A percentile compares a stretch with the other conserved stretches of the same genome.
These are phyloP conservation scores for Sternotherus odoratus DNA, from an alignment of 2,797 vertebrate genomes.

Conservation along the genomic window DNA sequence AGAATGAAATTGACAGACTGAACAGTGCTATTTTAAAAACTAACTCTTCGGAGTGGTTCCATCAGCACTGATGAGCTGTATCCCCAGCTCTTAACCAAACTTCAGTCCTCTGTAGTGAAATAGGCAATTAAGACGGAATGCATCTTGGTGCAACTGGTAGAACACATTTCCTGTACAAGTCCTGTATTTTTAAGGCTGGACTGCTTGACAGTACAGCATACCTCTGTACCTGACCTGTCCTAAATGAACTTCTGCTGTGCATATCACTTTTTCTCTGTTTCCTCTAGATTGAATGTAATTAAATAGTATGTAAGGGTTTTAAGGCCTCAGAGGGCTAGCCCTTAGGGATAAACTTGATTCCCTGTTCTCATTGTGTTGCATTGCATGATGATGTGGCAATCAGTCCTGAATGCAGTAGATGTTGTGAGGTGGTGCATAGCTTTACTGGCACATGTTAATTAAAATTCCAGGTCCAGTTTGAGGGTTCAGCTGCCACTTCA, in stretches of 20 bases:
- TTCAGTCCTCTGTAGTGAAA: background rate
- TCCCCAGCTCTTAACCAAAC: background rate
- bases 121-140: background rate
- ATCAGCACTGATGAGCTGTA: background rate
- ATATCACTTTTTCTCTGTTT: background rate
- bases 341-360: background rate
- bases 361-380: background rate
- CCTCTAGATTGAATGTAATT: background rate
- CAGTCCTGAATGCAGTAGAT: background rate
- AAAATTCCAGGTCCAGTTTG: background rate
- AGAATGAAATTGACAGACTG: background rate
- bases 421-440: background rate
- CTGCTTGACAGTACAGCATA: background rate
- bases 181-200: background rate
- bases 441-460: background rate
- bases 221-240: background rate
- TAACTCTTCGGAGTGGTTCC: background rate
- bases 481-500: background rate
- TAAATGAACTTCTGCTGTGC: background rate
- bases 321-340: background rate
- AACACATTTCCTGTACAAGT: no score
- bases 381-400: rapidly evolving
- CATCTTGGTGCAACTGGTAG: no score
- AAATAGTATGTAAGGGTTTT: background rate
- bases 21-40: background rate